Percentiles rank a stretch among this genome's conserved stretches.
These are phyloP conservation scores for Argynnis bischoffii DNA, from an alignment of 2,888 invertebrate species.

Conservation along the genomic window DNA sequence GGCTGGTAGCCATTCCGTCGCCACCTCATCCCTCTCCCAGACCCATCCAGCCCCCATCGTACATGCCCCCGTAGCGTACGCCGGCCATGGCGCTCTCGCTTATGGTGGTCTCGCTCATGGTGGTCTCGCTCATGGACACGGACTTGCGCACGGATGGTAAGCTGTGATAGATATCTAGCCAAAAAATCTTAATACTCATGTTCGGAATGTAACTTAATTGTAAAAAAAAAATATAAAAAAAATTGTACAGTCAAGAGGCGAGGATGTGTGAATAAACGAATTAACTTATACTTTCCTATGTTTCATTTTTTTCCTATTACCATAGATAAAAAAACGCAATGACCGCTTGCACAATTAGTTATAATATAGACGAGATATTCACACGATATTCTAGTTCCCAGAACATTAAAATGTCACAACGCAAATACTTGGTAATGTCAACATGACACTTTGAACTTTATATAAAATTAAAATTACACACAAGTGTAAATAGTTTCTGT, in stretches of 20 bases:
- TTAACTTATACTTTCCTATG: conserved; percentile 42
- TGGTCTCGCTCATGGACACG: conserved; percentile 51
- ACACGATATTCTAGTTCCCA: conserved; percentile 35
- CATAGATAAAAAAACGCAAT: conserved; percentile 22
- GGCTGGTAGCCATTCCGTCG: conserved; percentile 59
- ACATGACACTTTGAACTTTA: conserved; percentile 26
- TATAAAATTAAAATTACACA: not conserved
- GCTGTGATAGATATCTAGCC: conserved; percentile 72
- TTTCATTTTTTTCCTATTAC: conserved; percentile 31
- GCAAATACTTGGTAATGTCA: conserved; percentile 31
- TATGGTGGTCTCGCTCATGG: conserved; percentile 48
- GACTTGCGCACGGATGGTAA: conserved; percentile 68
- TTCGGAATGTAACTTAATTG: conserved; percentile 73
- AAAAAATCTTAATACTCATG: conserved; percentile 73
- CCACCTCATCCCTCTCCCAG: conserved; percentile 66
- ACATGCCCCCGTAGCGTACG: conserved; percentile 55
- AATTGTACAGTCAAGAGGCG: conserved; percentile 63
- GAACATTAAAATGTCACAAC: conserved; percentile 37
- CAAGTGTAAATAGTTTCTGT: too few relatives aligned
- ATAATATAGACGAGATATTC: conserved; percentile 24
- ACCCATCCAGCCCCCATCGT: conserved; percentile 66
- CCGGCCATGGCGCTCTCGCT: conserved; percentile 44
- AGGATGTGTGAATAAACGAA: conserved; percentile 80
- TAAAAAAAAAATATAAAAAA: conserved; percentile 52
- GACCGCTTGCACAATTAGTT: conserved; percentile 20